A percentile compares a stretch with the other conserved stretches of the same genome.
These are phyloP conservation scores for Heliconius hortense DNA, from an alignment of 2,888 invertebrate species.

Conservation along the genomic window DNA sequence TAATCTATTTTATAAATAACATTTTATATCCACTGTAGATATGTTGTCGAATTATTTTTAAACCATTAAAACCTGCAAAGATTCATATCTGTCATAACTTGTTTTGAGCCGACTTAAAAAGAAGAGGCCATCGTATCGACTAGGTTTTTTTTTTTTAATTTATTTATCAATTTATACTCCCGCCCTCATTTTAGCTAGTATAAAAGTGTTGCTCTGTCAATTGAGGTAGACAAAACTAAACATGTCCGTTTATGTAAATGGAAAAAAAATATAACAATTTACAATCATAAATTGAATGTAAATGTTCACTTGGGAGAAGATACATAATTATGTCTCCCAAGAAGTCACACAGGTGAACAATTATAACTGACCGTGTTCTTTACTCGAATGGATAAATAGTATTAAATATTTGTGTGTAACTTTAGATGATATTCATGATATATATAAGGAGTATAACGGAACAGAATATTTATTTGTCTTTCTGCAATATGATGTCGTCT, in stretches of 20 bases:
- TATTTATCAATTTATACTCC: not conserved
- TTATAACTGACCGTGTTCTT: not conserved
- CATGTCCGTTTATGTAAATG: not conserved
- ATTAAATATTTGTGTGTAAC: not conserved
- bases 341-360: no score
- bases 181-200: no score
- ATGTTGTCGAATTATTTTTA: no score
- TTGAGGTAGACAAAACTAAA: not conserved
- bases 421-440: not conserved
- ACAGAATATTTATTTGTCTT: not conserved
- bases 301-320: not conserved
- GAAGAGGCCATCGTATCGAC: not conserved
- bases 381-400: not conserved
- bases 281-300: not conserved
- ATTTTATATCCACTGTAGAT: no score
- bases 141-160: not conserved
- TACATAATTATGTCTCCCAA: not conserved
- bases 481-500: not conserved
- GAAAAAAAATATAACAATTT: not conserved
- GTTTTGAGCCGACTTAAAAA: not conserved
- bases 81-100: not conserved
- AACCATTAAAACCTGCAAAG: no score
- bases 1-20: no score
- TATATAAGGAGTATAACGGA: not conserved
- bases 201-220: no score